These are phyloP conservation scores for Microtus richardsoni DNA, from an alignment of 2,113 vertebrate genomes.

Conservation along the genomic window DNA sequence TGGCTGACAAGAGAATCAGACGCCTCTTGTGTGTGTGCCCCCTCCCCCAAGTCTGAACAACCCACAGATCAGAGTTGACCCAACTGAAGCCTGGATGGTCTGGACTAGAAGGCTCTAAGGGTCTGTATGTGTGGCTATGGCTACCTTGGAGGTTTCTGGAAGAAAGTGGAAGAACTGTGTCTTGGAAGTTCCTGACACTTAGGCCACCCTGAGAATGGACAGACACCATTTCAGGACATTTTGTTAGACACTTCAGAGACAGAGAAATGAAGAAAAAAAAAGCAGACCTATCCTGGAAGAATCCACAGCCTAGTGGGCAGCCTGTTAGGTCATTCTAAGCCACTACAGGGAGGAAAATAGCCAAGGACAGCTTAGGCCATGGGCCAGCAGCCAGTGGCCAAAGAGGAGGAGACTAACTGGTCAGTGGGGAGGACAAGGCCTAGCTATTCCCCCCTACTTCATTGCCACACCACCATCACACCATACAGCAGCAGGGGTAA, in stretches of 20 bases:
- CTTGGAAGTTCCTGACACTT: neutral
- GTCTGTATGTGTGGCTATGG: neutral
- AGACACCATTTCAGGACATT: constrained; percentile 7
- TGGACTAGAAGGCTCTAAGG: neutral
- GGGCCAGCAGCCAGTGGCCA: neutral
- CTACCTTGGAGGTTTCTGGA: neutral
- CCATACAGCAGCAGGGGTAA: neutral
- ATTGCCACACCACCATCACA: neutral
- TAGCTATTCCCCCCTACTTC: neutral
- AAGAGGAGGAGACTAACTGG: constrained; percentile 35
- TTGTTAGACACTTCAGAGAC: constrained; percentile 25
- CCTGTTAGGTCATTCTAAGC: constrained; percentile 15
- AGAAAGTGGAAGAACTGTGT: neutral
- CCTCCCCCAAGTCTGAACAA: constrained; percentile 15
- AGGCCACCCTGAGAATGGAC: neutral
- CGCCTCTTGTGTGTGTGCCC: neutral
- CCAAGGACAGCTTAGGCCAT: constrained; percentile 11
- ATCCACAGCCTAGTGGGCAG: constrained; percentile 7
- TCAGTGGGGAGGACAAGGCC: constrained; percentile 6
- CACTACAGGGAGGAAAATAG: neutral
- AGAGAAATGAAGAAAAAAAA: neutral
- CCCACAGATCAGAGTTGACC: constrained; percentile 33
- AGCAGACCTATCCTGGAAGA: neutral
- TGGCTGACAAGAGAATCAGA: constrained; percentile 66
- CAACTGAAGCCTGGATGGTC: neutral